A percentile compares a stretch with the other conserved stretches of the same genome.
These are phyloP conservation scores for Pachypsylla venusta DNA, from an alignment of 1,140 invertebrate genomes.

Conservation along the genomic window DNA sequence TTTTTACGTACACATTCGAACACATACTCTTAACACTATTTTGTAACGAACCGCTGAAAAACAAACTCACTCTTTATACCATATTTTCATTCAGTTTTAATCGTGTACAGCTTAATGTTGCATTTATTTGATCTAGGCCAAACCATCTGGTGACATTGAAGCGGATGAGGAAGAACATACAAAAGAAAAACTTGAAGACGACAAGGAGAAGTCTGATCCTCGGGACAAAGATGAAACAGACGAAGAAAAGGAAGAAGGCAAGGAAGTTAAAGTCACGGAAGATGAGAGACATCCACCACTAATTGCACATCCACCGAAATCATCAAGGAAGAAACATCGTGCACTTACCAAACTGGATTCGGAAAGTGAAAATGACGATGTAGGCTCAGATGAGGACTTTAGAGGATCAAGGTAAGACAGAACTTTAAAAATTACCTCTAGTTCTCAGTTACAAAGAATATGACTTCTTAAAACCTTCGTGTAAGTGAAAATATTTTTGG, in stretches of 20 bases:
- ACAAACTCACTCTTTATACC: no score
- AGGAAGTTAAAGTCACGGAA: constrained; percentile 18
- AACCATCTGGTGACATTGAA: constrained; percentile 36
- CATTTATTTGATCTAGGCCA: no score
- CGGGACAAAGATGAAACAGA: constrained; percentile 23
- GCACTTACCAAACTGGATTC: constrained; percentile 68
- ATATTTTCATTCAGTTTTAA: no score
- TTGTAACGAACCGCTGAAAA: no score
- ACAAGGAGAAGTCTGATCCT: constrained; percentile 6
- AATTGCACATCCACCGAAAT: constrained; percentile 22
- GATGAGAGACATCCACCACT: constrained; percentile 21
- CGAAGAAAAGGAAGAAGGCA: constrained; percentile 16
- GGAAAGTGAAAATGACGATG: constrained; percentile 60
- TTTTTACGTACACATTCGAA: no score
- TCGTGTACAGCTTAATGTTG: no score
- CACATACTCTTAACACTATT: no score
- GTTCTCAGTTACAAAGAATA: neutral
- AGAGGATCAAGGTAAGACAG: constrained; percentile 41
- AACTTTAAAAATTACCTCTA: neutral
- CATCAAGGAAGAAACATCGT: constrained; percentile 44
- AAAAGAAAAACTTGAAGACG: constrained; percentile 25
- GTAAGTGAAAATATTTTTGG: constrained; percentile 44
- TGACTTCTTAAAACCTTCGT: constrained; percentile 30
- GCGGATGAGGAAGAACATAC: constrained; percentile 33
- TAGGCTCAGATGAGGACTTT: constrained; percentile 70